Base-by-base conservation (phyloP, 1,140 invertebrate genomes). In the Drosophila mauritiana region DNA sequence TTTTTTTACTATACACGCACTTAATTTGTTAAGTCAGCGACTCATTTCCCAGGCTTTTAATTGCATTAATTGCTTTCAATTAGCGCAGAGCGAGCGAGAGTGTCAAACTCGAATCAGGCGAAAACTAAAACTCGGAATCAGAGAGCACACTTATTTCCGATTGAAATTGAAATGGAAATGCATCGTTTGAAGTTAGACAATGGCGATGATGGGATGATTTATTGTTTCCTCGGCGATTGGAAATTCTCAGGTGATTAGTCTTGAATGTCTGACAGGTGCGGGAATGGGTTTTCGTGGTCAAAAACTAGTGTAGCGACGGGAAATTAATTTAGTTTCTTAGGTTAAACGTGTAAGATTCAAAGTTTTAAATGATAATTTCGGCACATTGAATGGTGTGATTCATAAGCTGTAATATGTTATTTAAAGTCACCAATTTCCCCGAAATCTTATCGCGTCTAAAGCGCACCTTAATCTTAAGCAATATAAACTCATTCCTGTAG, bases 11-110 rank as follows among this genome's bases (percentile, higher is more conserved):
- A 70, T 49, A 42, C 43, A 74, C 51, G 49, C 59, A 80, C 39
- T 56, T 72, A 43, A 61, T 77, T 39, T 56, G 31, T 56, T 52
- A 37, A 27, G 34, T 43, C 39, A 56, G 22, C 69, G 52, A 52
- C 37, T 67, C 62, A 80, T 85, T 77, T 73, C 55, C 64, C 64
- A 63, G 53, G 63, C 45, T 62, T 76, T 83, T 83, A 88, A 88
- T 88, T 89, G 79, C 84, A 88, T 80, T 88, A 88, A 88, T 88
- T 89, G 67, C 59, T 77, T 77, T 83, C 83, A 88, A 88, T 88
- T 88, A 88, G 70, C 58, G 54, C 67, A 74, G 40, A 65, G 45
- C 25, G 8, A 8, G 27, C 17, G 31, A 48, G 42, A 58, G 45
- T 37, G 31, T 34, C 42, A 25, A 37, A 37, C 25, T 56, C 15